Conservation (phyloP, 2,113 vertebrate genomes). For the Pseudorectes ferrugineus region DNA sequence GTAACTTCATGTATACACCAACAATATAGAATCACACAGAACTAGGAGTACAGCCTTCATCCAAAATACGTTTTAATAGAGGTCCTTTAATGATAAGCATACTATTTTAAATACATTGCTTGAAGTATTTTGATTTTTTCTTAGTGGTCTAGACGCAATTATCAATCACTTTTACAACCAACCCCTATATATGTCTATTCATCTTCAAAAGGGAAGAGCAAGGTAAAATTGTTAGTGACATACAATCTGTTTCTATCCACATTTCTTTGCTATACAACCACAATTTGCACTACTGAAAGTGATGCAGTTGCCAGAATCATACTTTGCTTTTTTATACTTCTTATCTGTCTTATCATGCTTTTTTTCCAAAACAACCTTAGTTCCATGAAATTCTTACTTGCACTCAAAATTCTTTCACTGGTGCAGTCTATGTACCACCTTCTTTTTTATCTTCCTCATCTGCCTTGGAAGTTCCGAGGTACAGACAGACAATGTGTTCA, state of each 20-base stretch:
- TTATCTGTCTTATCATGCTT: background rate
- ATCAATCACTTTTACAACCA: background rate
- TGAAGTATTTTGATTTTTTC: background rate
- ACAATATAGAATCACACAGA: background rate
- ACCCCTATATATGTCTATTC: accelerated
- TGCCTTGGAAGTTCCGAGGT: background rate
- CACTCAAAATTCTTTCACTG: background rate
- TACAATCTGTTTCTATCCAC: background rate
- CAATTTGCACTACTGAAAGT: background rate
- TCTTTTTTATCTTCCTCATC: background rate
- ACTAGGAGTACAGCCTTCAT: background rate
- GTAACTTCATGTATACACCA: background rate
- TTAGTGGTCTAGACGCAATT: background rate
- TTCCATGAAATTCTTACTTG: background rate
- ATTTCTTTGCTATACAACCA: background rate
- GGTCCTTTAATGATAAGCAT: background rate
- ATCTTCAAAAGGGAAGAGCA: background rate
- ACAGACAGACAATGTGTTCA: background rate
- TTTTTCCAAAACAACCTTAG: background rate
- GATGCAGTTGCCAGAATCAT: background rate
- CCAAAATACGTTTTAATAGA: background rate
- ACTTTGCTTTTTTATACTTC: background rate
- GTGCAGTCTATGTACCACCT: background rate
- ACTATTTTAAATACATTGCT: background rate
- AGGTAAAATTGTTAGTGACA: background rate